phyloP scores from a whole-genome alignment of 2,797 vertebrate genomes.

The Lepilemur septentrionalis region DNA sequence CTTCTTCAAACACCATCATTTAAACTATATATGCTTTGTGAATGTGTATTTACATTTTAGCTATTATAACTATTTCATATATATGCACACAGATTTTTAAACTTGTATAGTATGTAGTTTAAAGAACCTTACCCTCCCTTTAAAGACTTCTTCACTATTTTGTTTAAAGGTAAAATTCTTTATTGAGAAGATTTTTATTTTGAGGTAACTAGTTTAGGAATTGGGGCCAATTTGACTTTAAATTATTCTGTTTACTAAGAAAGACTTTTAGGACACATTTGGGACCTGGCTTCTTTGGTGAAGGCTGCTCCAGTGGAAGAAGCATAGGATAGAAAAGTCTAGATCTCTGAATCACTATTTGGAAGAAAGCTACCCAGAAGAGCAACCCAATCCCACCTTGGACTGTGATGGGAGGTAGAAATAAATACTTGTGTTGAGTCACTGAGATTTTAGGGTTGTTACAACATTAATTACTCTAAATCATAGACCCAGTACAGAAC shows the following conservation, averaged over 20 bases:
- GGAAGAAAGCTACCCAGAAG: not conserved
- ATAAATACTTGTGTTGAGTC: not conserved
- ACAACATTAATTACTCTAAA: not conserved
- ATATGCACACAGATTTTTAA: not conserved
- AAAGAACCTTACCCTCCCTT: not conserved
- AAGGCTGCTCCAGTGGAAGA: not conserved
- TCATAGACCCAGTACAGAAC: not conserved
- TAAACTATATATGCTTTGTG: not conserved
- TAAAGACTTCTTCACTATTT: not conserved
- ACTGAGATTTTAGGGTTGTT: not conserved
- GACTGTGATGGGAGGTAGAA: not conserved
- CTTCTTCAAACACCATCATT: not conserved
- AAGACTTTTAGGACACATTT: not conserved
- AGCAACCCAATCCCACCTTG: not conserved
- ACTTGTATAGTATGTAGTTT: not conserved
- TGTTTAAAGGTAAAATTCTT: conserved; percentile 5
- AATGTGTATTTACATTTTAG: not conserved
- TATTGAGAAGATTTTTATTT: not conserved
- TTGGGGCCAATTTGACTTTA: not conserved
- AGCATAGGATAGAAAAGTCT: not conserved
- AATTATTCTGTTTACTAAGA: not conserved
- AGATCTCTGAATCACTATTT: not conserved
- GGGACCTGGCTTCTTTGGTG: not conserved
- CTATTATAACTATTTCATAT: not conserved
- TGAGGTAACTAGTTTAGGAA: not conserved